These are phyloP conservation scores for Petrolisthes manimaculis DNA, from an alignment of 2,888 invertebrate species.

Conservation along the genomic window DNA sequence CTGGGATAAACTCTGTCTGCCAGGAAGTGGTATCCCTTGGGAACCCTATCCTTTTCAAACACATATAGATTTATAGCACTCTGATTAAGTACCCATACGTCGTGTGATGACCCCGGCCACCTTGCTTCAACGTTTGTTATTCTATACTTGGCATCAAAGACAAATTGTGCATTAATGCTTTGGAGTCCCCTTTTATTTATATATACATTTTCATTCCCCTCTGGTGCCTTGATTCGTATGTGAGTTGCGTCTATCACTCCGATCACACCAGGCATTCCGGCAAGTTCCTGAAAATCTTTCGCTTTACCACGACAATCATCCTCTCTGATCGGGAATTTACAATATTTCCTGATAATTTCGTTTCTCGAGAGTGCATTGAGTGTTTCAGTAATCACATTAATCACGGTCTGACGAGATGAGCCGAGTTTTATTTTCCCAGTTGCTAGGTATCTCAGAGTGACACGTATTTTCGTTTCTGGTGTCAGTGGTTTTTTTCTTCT, in stretches of 20 bases:
- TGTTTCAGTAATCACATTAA: conserved; percentile 2
- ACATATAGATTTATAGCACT: background rate
- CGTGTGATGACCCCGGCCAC: background rate
- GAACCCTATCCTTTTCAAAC: background rate
- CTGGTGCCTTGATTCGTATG: background rate
- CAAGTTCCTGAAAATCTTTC: background rate
- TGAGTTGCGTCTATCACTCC: conserved; percentile 22
- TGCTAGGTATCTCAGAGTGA: conserved; percentile 12
- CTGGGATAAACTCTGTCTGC: conserved; percentile 6
- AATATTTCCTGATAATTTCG: background rate
- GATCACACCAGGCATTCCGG: conserved; percentile 3
- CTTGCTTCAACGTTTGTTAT: background rate
- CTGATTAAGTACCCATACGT: background rate
- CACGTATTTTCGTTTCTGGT: conserved; percentile 11
- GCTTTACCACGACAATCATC: background rate
- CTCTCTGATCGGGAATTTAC: background rate
- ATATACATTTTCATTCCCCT: background rate
- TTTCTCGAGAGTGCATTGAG: background rate
- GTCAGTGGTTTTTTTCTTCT: background rate
- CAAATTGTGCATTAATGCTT: background rate
- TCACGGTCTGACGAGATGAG: background rate
- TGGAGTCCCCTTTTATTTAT: background rate
- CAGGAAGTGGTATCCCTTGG: background rate
- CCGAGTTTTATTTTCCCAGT: conserved; percentile 14
- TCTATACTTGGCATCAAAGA: background rate